Conservation (phyloP, 1,140 invertebrate genomes). For the Drosophila athabasca region DNA sequence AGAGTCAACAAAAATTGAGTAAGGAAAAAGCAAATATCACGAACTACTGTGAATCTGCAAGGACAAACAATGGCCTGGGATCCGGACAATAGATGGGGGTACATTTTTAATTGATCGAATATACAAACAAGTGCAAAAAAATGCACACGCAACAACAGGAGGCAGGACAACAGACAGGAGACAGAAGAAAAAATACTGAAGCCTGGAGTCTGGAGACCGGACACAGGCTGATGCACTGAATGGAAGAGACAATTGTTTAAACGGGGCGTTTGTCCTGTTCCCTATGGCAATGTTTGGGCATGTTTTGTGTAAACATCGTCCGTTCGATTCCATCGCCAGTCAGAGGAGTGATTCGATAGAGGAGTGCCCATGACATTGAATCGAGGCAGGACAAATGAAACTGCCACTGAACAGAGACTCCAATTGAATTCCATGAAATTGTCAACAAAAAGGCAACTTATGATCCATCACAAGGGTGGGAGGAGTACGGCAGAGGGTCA, state of each 20-base stretch:
- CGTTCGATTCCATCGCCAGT: slow-evolving; percentile 14
- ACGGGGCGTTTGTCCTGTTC: slow-evolving; percentile 64
- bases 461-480: slow-evolving; percentile 27
- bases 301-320: slow-evolving; percentile 73
- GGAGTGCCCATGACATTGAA: slow-evolving; percentile 54
- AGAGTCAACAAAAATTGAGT: slow-evolving; percentile 60
- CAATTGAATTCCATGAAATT: slow-evolving; percentile 58
- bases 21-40: slow-evolving; percentile 66
- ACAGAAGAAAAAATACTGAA: background rate
- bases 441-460: slow-evolving; percentile 16
- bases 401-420: slow-evolving; percentile 6
- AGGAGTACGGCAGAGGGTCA: background rate
- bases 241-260: slow-evolving; percentile 31
- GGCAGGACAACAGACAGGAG: slow-evolving; percentile 13
- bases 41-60: slow-evolving; percentile 38
- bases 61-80: slow-evolving; percentile 28
- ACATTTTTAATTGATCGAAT: slow-evolving; percentile 78
- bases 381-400: slow-evolving; percentile 36
- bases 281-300: slow-evolving; percentile 46
- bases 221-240: slow-evolving; percentile 8
- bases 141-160: slow-evolving; percentile 1
- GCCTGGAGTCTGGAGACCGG: slow-evolving; percentile 3
- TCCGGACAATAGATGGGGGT: slow-evolving; percentile 12
- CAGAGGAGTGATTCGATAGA: slow-evolving; percentile 29
- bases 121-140: slow-evolving; percentile 80